Evolutionary conservation across 2,888 invertebrate species (phyloP).

Genomic region (Alsophila aescularia): DNA sequence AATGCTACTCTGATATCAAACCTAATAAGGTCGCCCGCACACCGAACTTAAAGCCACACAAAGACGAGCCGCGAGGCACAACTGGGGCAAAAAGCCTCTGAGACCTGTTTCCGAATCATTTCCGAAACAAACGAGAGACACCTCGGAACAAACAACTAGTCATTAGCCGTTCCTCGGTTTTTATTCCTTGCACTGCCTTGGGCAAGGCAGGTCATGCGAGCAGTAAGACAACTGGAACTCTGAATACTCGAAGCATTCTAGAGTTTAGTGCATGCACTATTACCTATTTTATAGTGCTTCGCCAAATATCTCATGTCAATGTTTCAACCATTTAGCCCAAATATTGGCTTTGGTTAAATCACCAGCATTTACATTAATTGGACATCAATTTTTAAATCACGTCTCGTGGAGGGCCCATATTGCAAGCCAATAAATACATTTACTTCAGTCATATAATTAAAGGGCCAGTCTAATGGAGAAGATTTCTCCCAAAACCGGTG

Average conservation of each 20-base stretch:
- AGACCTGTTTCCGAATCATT: conserved; percentile 51
- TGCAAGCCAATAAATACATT: no score
- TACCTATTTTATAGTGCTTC: no score
- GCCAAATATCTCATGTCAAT: no score
- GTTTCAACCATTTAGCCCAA: no score
- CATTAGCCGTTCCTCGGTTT: conserved; percentile 49
- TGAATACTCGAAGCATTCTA: background rate
- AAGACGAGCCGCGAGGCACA: conserved; percentile 18
- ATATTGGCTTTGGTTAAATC: no score
- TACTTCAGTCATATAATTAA: no score
- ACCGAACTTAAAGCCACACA: conserved; percentile 15
- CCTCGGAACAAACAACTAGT: conserved; percentile 48
- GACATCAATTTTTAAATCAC: no score
- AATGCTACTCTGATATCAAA: background rate
- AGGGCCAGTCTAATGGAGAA: no score
- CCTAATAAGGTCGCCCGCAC: conserved; percentile 5
- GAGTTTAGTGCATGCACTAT: no score
- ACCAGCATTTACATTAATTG: no score
- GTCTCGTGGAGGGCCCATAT: no score
- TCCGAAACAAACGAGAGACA: conserved; percentile 57
- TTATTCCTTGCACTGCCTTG: conserved; percentile 30
- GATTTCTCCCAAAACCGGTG: no score
- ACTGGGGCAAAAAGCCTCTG: conserved; percentile 27
- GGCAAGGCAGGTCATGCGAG: background rate
- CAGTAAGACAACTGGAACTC: conserved; percentile 6